These are phyloP conservation scores for Cataglyphis altisquamis DNA, from an alignment of 2,888 invertebrate species.

Conservation along the genomic window DNA sequence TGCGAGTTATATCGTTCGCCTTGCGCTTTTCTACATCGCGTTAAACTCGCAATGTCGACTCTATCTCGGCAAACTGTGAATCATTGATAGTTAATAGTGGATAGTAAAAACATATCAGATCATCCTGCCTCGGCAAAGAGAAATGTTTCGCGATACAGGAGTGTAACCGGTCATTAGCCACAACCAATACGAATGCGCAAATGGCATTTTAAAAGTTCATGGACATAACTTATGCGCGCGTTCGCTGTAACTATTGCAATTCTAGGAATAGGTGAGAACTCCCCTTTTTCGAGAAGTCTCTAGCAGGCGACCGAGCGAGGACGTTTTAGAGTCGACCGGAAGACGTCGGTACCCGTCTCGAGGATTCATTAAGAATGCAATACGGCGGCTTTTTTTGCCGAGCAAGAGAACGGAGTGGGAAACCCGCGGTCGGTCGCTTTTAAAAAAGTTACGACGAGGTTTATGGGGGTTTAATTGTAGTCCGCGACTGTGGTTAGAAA, in stretches of 20 bases:
- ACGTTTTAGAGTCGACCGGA: constrained; percentile 73
- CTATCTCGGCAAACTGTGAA: neutral
- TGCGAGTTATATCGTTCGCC: neutral
- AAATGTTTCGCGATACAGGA: neutral
- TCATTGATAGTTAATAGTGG: neutral
- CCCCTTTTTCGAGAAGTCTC: constrained; percentile 62
- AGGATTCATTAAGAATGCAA: constrained; percentile 81
- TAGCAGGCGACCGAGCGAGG: constrained; percentile 25
- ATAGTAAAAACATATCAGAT: neutral
- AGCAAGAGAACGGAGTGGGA: constrained; percentile 68
- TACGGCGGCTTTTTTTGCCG: constrained; percentile 76
- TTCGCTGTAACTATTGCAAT: neutral
- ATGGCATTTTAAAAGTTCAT: neutral
- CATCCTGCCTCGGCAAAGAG: neutral
- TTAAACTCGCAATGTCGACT: neutral
- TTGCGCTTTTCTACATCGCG: neutral
- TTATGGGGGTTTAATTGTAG: constrained; percentile 85
- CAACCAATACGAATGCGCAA: neutral
- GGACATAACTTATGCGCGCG: neutral
- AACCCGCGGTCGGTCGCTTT: constrained; percentile 75
- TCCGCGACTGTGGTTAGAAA: constrained; percentile 84
- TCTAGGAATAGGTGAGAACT: constrained; percentile 23
- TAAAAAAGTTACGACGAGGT: constrained; percentile 83
- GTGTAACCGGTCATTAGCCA: neutral
- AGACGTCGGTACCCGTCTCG: constrained; percentile 72